Conservation (phyloP, 2,888 invertebrate genomes). For the Drosophila mettleri region DNA sequence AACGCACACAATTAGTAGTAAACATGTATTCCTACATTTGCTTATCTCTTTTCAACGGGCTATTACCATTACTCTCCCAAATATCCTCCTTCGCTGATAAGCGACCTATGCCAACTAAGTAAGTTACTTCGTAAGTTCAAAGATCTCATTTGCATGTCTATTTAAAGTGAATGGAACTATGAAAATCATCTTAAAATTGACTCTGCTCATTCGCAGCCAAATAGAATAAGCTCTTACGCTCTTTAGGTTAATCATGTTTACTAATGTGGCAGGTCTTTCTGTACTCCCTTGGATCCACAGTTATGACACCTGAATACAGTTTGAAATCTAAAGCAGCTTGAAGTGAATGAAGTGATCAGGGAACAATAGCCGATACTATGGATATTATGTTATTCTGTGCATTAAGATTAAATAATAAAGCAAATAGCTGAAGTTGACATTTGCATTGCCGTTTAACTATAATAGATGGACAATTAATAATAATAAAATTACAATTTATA, state of each 20-base stretch:
- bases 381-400: too few species aligned
- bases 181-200: not conserved
- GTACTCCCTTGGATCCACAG: too few species aligned
- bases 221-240: not conserved
- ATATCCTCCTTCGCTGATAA: not conserved
- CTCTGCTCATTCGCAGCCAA: not conserved
- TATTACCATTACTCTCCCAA: not conserved
- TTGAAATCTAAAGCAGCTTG: too few species aligned
- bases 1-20: not conserved
- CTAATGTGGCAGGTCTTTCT: too few species aligned
- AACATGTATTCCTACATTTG: not conserved
- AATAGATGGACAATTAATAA: too few species aligned
- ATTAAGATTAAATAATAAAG: too few species aligned
- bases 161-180: not conserved
- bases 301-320: too few species aligned
- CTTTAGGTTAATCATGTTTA: too few species aligned
- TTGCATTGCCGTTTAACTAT: too few species aligned
- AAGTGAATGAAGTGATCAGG: too few species aligned
- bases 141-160: not conserved
- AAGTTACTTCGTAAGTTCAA: not conserved
- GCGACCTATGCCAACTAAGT: not conserved
- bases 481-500: not conserved
- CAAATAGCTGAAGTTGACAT: too few species aligned
- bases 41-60: not conserved
- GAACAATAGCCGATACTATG: too few species aligned